These are phyloP conservation scores for Dendrolimus punctatus DNA, from an alignment of 1,140 invertebrate genomes.

Conservation along the genomic window DNA sequence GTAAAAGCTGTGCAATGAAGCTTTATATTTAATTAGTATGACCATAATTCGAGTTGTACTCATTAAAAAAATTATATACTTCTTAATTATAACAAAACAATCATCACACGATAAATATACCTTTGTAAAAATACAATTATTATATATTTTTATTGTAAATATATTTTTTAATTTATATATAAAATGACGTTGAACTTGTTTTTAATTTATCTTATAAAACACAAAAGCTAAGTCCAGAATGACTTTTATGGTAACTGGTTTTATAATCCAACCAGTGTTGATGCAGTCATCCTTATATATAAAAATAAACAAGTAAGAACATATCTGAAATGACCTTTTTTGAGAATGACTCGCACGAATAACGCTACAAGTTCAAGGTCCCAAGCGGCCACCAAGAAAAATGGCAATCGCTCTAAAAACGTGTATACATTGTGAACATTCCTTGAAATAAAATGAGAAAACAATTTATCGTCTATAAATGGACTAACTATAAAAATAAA, in stretches of 20 bases:
- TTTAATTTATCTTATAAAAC: neutral
- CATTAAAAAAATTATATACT: constrained; percentile 20
- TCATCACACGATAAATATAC: constrained; percentile 57
- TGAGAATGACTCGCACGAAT: neutral
- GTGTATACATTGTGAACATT: constrained; percentile 41
- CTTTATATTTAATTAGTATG: constrained; percentile 20
- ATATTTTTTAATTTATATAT: constrained; percentile 8
- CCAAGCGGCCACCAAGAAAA: constrained; percentile 19
- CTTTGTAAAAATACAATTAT: constrained; percentile 56
- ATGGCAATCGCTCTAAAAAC: constrained; percentile 17
- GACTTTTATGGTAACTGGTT: neutral
- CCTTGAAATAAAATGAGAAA: constrained; percentile 34
- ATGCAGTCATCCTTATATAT: neutral
- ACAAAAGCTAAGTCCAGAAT: neutral
- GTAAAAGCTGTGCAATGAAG: constrained; percentile 23
- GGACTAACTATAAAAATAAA: constrained; percentile 40
- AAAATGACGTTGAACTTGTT: constrained; percentile 19
- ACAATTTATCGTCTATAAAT: constrained; percentile 39
- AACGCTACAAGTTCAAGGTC: constrained; percentile 24
- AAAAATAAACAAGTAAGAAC: constrained; percentile 10
- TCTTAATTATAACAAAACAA: constrained; percentile 40
- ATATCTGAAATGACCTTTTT: too few species aligned
- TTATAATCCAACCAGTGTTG: too few species aligned
- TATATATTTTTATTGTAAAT: constrained; percentile 33
- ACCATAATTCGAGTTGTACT: constrained; percentile 36